A percentile compares a stretch with the other conserved stretches of the same genome.
Evolutionary conservation across 2,113 vertebrate genomes (phyloP).

Genomic region (Daboia siamensis): DNA sequence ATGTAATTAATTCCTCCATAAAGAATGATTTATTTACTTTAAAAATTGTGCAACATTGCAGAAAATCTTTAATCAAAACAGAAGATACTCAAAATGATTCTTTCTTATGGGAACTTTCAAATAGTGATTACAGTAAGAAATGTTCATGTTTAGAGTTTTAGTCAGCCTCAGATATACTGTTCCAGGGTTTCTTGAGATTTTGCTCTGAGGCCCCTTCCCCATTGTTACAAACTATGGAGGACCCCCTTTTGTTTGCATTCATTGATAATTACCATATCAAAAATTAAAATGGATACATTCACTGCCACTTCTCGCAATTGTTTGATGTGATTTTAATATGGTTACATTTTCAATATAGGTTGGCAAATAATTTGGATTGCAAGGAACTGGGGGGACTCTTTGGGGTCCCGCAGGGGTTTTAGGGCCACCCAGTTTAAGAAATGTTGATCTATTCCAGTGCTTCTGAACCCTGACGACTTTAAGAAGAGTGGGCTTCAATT

Average conservation of each 20-base stretch:
- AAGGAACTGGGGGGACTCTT: not conserved
- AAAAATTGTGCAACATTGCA: not conserved
- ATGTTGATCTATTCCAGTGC: not conserved
- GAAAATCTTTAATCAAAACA: not conserved
- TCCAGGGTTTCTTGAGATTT: not conserved
- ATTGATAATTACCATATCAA: not conserved
- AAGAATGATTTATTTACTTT: slow-evolving; percentile 6
- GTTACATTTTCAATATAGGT: not conserved
- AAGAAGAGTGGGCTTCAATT: not conserved
- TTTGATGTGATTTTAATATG: not conserved
- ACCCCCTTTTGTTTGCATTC: not conserved
- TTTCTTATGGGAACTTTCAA: not conserved
- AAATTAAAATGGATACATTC: not conserved
- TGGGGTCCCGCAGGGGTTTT: not conserved
- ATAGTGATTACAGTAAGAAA: not conserved
- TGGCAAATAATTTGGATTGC: not conserved
- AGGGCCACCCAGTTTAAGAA: not conserved
- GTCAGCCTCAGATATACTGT: not conserved
- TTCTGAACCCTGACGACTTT: not conserved
- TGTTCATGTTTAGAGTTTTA: not conserved
- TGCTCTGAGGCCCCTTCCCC: not conserved
- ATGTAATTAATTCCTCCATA: not conserved
- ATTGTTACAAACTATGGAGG: not conserved
- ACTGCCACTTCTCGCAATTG: not conserved
- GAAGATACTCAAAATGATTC: not conserved